These are phyloP conservation scores for Eledone cirrhosa DNA, from an alignment of 2,888 invertebrate genomes.

Conservation along the genomic window DNA sequence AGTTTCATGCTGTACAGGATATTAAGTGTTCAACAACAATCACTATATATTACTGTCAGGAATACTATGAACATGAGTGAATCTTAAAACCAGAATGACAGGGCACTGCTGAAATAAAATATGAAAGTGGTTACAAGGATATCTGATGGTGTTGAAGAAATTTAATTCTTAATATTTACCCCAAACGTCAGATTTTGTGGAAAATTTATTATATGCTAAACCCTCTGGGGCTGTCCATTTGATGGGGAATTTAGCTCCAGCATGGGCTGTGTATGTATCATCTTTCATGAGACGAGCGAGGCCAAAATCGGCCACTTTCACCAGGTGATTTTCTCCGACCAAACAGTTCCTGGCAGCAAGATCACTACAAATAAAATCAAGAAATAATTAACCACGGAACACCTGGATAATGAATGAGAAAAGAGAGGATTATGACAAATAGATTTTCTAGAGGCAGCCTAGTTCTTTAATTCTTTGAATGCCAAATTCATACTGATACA, in stretches of 20 bases:
- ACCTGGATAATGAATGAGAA: no score
- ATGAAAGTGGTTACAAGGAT: no score
- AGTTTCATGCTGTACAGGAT: no score
- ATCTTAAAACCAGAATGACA: no score
- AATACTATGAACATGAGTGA: no score
- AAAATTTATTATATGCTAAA: constrained; percentile 97
- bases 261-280: constrained; percentile 98
- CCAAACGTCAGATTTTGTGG: constrained; percentile 79
- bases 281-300: constrained; percentile 96
- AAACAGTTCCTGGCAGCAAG: constrained; percentile 99
- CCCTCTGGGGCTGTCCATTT: constrained; percentile 99
- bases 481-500: no score
- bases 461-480: no score
- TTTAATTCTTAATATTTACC: constrained; percentile 53
- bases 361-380: constrained; percentile 75
- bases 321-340: constrained; percentile 95
- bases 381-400: not conserved
- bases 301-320: constrained; percentile 99
- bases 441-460: no score
- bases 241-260: constrained; percentile 99
- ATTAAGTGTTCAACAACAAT: no score
- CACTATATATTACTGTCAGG: no score
- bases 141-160: not conserved
- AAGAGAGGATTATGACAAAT: no score
- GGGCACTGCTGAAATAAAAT: no score